Base-by-base conservation (phyloP, 1,140 invertebrate species). In the Helicorthomorpha holstii region DNA sequence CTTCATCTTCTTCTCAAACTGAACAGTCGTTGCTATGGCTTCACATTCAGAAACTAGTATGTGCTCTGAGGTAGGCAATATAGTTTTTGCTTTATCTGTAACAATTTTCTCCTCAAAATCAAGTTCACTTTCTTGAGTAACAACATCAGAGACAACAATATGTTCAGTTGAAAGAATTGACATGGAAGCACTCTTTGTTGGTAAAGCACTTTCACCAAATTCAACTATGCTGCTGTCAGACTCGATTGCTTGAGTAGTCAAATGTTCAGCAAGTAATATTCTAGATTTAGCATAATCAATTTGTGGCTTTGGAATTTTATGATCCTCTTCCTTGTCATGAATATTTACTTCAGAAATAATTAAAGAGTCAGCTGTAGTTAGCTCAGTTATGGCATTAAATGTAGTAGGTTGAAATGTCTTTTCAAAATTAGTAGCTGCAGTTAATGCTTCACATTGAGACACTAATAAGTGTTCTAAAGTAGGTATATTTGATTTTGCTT, bases 261-360 rank as follows among this genome's bases (percentile, higher is more conserved):
- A 7, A 16, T 34, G 29, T 34, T 34, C 29, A 34, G 29, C 29
- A 46, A 19, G 44, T 46, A 46, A 19, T 7, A 46, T 22, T 46
- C 44, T 25, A 10, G 4, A 7, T 16, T 34, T 34, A 16, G 29
- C 29, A 16, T 7, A 34, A 34, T 34, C 29, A 34, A 16, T 7
- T 16, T 34, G 7, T 7, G 29, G 7, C 16, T 34, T 34, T 34
- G 7, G 7, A 7, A 16, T 7, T 7, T 7, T 16, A 34, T 34
- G 16, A 34, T 34, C 29, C 16, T 34, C 64, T 60, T 73, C 66
- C 56, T 67, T 67, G 49, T 75, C 73, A 42, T 73, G 60, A 1
- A 62, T 45, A 25, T 67, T 55, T 2, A 74, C 63, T 60, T 75
- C 61, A 38, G 66, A 69, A 23, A 75, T 61, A 1, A 60, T 66